phyloP scores from a whole-genome alignment of 2,888 invertebrate species.

The Athetis lepigone region DNA sequence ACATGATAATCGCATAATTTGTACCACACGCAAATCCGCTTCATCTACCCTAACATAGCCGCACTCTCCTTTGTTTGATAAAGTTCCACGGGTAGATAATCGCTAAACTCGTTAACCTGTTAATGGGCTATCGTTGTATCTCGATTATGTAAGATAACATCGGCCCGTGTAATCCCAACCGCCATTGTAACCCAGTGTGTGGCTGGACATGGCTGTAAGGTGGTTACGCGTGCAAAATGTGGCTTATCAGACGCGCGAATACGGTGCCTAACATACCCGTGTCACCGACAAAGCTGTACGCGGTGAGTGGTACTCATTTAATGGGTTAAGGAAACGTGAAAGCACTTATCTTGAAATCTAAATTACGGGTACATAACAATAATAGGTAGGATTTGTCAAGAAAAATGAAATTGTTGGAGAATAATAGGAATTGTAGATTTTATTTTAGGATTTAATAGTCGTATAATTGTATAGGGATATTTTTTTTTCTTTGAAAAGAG shows the following conservation, averaged over 20 bases:
- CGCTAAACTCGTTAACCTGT: slow-evolving; percentile 65
- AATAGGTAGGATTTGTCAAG: background rate
- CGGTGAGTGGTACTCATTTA: slow-evolving; percentile 67
- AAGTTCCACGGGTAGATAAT: slow-evolving; percentile 63
- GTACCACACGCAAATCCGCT: slow-evolving; percentile 45
- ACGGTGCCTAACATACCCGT: slow-evolving; percentile 75
- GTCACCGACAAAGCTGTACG: slow-evolving; percentile 63
- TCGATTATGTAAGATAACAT: slow-evolving; percentile 70
- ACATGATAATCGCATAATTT: background rate
- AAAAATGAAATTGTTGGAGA: background rate
- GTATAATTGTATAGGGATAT: slow-evolving; percentile 9
- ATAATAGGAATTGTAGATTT: slow-evolving; percentile 2
- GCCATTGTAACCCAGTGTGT: slow-evolving; percentile 47
- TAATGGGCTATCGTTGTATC: slow-evolving; percentile 79
- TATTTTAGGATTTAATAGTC: slow-evolving; percentile 8
- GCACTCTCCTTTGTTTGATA: slow-evolving; percentile 28
- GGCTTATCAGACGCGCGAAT: slow-evolving; percentile 78
- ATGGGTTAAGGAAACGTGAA: background rate
- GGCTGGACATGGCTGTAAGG: slow-evolving; percentile 41
- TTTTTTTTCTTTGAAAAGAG: no score
- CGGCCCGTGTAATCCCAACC: slow-evolving; percentile 44
- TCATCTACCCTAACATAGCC: slow-evolving; percentile 24
- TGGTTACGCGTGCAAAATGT: slow-evolving; percentile 70
- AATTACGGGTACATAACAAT: background rate
- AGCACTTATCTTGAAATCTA: slow-evolving; percentile 8